Evolutionary conservation across 2,888 invertebrate species (phyloP).

Genomic region (Cordilura impudica): DNA sequence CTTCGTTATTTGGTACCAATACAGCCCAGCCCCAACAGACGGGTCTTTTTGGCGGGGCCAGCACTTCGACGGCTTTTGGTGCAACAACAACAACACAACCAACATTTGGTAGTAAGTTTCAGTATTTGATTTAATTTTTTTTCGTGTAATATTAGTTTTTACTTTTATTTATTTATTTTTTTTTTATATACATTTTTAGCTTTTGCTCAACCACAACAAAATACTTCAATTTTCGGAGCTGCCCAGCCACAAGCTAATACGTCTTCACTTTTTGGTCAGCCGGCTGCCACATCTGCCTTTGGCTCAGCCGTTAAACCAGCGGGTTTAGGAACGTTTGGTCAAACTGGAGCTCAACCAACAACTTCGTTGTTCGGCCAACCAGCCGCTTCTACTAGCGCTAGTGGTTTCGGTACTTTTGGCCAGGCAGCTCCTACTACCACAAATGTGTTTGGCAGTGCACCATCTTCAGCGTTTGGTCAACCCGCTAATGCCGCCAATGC

Average conservation of each 20-base stretch:
- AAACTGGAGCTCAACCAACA: slow-evolving; percentile 74
- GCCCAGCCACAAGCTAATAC: slow-evolving; percentile 77
- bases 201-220: slow-evolving; percentile 78
- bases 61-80: slow-evolving; percentile 83
- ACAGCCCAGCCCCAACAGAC: slow-evolving; percentile 77
- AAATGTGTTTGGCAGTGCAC: slow-evolving; percentile 79
- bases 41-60: slow-evolving; percentile 80
- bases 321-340: slow-evolving; percentile 73
- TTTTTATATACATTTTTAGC: slow-evolving; percentile 58
- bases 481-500: slow-evolving; percentile 68
- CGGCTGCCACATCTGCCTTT: slow-evolving; percentile 80
- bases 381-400: slow-evolving; percentile 75
- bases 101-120: slow-evolving; percentile 75
- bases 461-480: slow-evolving; percentile 73
- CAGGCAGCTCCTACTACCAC: slow-evolving; percentile 79
- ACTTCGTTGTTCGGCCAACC: slow-evolving; percentile 80
- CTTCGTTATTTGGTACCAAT: slow-evolving; percentile 81
- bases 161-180: not conserved
- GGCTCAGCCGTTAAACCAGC: slow-evolving; percentile 80
- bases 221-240: slow-evolving; percentile 81
- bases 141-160: not conserved
- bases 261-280: slow-evolving; percentile 82
- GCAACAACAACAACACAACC: slow-evolving; percentile 78
- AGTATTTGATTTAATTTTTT: not conserved
- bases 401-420: slow-evolving; percentile 82